Conservation (phyloP, 2,113 vertebrate genomes). For the Neogobius melanostomus region DNA sequence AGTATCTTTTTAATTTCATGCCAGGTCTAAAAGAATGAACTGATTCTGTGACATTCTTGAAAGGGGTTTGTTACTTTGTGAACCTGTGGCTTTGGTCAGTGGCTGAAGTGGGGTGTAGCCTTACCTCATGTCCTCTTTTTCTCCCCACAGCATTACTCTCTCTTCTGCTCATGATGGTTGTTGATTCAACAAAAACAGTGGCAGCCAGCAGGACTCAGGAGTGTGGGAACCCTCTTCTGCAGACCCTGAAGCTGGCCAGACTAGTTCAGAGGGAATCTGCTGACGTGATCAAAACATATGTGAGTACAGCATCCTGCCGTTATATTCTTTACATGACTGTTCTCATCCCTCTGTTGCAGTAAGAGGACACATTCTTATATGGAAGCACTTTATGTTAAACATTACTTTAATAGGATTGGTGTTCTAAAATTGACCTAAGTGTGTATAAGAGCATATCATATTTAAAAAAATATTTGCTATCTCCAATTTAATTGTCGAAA, state of each 20-base stretch:
- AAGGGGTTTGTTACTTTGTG: background rate
- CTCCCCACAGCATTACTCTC: constrained; percentile 64
- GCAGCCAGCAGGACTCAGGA: constrained; percentile 37
- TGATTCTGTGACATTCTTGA: too few species aligned
- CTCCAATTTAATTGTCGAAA: too few species aligned
- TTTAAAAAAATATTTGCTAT: too few species aligned
- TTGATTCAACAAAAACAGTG: constrained; percentile 47
- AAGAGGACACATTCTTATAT: too few species aligned
- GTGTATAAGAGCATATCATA: too few species aligned
- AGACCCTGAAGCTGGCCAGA: constrained; percentile 53
- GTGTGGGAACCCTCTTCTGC: constrained; percentile 54
- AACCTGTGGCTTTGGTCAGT: background rate
- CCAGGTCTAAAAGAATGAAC: too few species aligned
- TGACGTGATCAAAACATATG: constrained; percentile 71
- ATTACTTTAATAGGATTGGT: too few species aligned
- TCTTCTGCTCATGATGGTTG: constrained; percentile 64
- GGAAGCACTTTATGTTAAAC: too few species aligned
- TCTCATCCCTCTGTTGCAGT: background rate
- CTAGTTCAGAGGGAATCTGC: constrained; percentile 53
- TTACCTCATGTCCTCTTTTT: constrained; percentile 14
- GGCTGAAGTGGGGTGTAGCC: constrained; percentile 17
- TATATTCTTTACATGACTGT: background rate
- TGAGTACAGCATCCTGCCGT: constrained; percentile 54
- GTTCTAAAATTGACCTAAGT: too few species aligned
- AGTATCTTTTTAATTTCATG: too few species aligned